Conservation (phyloP, 2,888 invertebrate genomes). For the Dicyrtoma fusca region DNA sequence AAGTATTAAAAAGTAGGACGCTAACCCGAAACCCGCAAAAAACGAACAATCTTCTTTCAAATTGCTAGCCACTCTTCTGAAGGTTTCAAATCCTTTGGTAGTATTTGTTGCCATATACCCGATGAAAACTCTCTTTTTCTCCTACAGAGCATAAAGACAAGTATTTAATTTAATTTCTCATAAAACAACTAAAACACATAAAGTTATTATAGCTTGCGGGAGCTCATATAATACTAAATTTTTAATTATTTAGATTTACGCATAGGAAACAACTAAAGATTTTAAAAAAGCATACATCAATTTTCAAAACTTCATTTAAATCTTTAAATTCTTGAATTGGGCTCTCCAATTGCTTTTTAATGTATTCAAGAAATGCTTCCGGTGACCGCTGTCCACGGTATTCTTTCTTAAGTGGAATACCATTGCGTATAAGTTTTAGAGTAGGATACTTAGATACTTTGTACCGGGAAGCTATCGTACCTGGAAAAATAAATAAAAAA, state of each 20-base stretch:
- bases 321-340: conserved; percentile 78
- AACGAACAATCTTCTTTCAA: conserved; percentile 96
- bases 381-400: conserved; percentile 86
- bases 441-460: conserved; percentile 99
- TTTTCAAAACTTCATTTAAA: conserved; percentile 71
- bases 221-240: no score
- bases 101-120: conserved; percentile 86
- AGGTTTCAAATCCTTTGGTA: conserved; percentile 77
- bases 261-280: no score
- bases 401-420: conserved; percentile 84
- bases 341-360: conserved; percentile 81
- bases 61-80: conserved; percentile 80
- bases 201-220: no score
- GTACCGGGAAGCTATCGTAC: conserved; percentile 80
- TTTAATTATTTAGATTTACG: no score
- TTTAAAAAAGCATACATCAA: conserved; percentile 67
- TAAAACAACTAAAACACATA: no score
- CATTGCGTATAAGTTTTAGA: conserved; percentile 89
- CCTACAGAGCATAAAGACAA: conserved; percentile 64
- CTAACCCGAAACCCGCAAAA: conserved; percentile 81
- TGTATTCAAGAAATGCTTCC: conserved; percentile 86
- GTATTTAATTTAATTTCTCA: no score
- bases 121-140: conserved; percentile 74
- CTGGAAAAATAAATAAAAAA: no score
- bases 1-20: not conserved